These are phyloP conservation scores for Forbesichthys agassizii DNA, from an alignment of 2,113 vertebrate species.

Conservation along the genomic window DNA sequence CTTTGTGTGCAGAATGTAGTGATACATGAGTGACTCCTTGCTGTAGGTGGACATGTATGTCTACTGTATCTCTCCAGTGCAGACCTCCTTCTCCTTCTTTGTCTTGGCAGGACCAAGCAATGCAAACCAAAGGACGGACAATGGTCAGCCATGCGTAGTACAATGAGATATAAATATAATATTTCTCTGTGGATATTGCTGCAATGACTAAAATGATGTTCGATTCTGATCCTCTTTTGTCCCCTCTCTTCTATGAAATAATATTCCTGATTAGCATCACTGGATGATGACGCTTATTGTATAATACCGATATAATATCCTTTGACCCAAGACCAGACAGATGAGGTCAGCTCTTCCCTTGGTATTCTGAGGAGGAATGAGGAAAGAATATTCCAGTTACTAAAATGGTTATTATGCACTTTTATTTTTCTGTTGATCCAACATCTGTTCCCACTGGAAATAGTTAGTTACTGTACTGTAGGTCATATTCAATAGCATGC, in stretches of 20 bases:
- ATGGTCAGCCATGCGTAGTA: no score
- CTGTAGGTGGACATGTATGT: no score
- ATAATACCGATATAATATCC: neutral
- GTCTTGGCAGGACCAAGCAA: no score
- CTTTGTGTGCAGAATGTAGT: neutral
- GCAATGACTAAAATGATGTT: no score
- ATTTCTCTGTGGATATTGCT: no score
- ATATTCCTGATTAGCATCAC: neutral
- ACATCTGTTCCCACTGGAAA: constrained; percentile 35
- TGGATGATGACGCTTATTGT: neutral
- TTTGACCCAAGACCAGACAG: constrained; percentile 21
- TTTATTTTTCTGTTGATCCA: constrained; percentile 41
- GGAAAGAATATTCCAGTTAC: constrained; percentile 20
- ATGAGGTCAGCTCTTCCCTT: constrained; percentile 40
- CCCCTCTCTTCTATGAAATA: no score
- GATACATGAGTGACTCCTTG: no score
- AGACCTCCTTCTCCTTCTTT: no score
- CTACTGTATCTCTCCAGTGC: no score
- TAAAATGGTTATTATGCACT: constrained; percentile 6
- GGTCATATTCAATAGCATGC: constrained; percentile 28
- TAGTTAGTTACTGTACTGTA: constrained; percentile 26
- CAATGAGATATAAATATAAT: no score
- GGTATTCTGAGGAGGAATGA: constrained; percentile 13
- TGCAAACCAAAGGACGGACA: no score
- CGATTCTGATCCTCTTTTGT: no score